Conservation (phyloP, 23 tunicate genomes). For the Trididemnum clinides region DNA sequence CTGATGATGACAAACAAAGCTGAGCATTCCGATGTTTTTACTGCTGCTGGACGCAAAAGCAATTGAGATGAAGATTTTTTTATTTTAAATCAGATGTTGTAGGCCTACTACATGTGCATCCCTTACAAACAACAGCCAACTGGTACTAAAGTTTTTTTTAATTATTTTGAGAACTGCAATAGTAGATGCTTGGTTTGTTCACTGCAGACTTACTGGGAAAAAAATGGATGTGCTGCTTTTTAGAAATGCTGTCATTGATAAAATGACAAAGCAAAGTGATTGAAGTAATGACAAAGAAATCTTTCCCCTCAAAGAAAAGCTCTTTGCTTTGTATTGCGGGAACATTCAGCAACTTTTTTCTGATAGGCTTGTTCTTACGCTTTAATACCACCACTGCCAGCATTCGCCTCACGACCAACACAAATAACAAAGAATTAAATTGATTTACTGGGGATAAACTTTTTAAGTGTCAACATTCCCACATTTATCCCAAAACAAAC, state of each 20-base stretch:
- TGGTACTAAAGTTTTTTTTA: not conserved
- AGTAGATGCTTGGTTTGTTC: not conserved
- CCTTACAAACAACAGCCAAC: not conserved
- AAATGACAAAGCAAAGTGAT: not conserved
- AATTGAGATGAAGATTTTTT: not conserved
- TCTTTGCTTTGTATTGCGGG: no score
- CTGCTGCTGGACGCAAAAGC: not conserved
- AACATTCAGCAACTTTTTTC: no score
- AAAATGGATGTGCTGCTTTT: conserved; percentile 5
- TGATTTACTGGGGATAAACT: no score
- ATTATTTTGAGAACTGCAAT: not conserved
- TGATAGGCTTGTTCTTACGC: no score
- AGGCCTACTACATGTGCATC: not conserved
- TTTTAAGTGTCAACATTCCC: no score
- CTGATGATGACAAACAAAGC: not conserved
- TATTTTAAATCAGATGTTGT: no score
- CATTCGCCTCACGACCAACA: no score
- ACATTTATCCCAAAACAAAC: no score
- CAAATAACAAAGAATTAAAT: no score
- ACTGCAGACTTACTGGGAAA: not conserved
- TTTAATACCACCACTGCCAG: no score
- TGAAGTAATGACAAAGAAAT: not conserved
- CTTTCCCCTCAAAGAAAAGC: no score
- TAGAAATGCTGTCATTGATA: conserved; percentile 1
- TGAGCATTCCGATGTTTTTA: not conserved